Conservation (phyloP, 2,113 vertebrate genomes). For the Chroicocephalus ridibundus region DNA sequence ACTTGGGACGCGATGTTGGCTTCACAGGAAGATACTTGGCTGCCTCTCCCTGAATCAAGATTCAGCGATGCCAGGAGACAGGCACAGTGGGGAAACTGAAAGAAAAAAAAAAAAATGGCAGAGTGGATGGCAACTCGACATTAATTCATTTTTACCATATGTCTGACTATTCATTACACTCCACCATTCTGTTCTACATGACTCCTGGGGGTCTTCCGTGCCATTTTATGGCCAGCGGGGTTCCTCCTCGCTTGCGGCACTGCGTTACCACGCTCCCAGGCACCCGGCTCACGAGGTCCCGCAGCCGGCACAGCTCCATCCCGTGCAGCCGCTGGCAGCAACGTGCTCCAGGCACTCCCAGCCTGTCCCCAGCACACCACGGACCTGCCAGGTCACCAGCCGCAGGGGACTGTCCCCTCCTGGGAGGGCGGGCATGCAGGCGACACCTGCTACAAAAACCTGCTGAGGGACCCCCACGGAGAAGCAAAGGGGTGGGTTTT, state of each 20-base stretch:
- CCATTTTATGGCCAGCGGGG: slow-evolving; percentile 6
- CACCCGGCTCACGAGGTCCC: neutral
- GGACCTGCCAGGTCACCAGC: neutral
- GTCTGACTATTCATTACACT: slow-evolving; percentile 69
- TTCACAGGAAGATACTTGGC: slow-evolving; percentile 63
- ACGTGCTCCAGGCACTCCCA: fast-evolving
- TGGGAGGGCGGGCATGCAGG: fast-evolving
- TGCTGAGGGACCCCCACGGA: neutral
- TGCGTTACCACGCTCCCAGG: fast-evolving
- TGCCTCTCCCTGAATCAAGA: slow-evolving; percentile 62
- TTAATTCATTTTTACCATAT: slow-evolving; percentile 72
- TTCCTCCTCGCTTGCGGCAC: neutral
- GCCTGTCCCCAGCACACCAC: neutral
- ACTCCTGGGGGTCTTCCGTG: slow-evolving; percentile 58
- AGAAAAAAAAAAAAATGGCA: slow-evolving; percentile 54
- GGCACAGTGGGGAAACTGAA: slow-evolving; percentile 61
- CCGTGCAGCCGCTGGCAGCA: neutral
- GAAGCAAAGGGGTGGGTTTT: neutral
- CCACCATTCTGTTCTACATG: slow-evolving; percentile 60
- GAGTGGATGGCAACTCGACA: slow-evolving; percentile 62
- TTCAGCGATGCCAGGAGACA: slow-evolving; percentile 67
- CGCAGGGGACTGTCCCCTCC: neutral
- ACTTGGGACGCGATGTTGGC: slow-evolving; percentile 59
- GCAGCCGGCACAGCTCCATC: neutral
- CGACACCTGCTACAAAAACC: slow-evolving; percentile 19